Base-by-base conservation (phyloP, 2,888 invertebrate species). In the Platycnemis pennipes region DNA sequence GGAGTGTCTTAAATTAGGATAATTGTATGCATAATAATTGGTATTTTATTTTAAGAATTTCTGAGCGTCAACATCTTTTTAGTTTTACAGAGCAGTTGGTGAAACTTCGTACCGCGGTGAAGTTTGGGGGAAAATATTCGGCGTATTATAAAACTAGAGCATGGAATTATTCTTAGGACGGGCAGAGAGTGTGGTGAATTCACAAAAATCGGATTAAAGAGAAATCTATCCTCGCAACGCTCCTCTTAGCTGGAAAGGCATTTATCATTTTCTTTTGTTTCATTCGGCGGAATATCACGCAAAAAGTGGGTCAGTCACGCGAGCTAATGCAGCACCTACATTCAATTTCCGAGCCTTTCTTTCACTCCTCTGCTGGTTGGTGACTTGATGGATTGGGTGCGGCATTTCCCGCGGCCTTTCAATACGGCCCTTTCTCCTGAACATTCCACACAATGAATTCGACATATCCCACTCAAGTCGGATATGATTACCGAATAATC, bases 231-330 rank as follows among this genome's bases (percentile, higher is more conserved):
- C 3, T n/a, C 69, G 31, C 11, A 31, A n/a, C 31, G 31, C 31
- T 11, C n/a, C 5, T 31, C 31, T 69, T 4, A 69, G 31, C n/a
- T n/a, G 69, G 31, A 69, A 49, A 49, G 13, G 49, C 49, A 13
- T 13, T 49, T 49, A 49, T 49, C 49, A 13, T 49, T 49, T 69
- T 69, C 5, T 11, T 31, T 69, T 69, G n/a, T n/a, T 69, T 19
- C 31, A 4, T 69, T 11, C 31, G 11, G 13, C 2, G 69, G 31
- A 69, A 69, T 8, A 49, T 8, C 5, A 8, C 49, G 49, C 13
- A 49, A 69, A 69, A 69, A 69, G 69, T 69, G 69, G 69, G 69
- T n/a, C 69, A 69, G 69, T 69, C 69, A 69, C 69, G 69, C 69
- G 69, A 69, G 69, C n/a, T 56, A 11, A 56, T n/a, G n/a, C 49